A percentile compares a stretch with the other conserved stretches of the same genome.
Conservation (phyloP, 2,797 vertebrate species). For the Pempheris klunzingeri region DNA sequence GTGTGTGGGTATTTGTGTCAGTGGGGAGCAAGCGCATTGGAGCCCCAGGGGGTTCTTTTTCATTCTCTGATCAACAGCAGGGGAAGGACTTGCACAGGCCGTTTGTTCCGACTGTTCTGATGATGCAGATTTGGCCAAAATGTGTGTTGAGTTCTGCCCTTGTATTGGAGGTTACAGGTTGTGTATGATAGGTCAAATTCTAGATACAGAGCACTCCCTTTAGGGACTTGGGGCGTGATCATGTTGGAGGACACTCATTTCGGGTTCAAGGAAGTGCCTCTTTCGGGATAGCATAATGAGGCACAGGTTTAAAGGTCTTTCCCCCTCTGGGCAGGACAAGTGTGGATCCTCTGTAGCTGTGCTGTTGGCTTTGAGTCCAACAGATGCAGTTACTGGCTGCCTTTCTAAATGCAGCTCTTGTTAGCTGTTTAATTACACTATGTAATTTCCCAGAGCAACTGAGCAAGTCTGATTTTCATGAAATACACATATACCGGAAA, state of each 20-base stretch:
- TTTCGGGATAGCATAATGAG: constrained; percentile 33
- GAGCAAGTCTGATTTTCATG: constrained; percentile 41
- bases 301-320: constrained; percentile 43
- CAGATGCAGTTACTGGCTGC: constrained; percentile 41
- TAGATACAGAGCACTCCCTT: constrained; percentile 24
- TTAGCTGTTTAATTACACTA: constrained; percentile 55
- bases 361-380: constrained; percentile 38
- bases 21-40: constrained; percentile 21
- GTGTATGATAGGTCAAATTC: constrained; percentile 48
- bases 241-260: constrained; percentile 21
- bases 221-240: not conserved
- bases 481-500: constrained; percentile 21
- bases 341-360: constrained; percentile 22
- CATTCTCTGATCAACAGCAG: constrained; percentile 49
- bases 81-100: constrained; percentile 44
- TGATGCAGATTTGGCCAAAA: constrained; percentile 36
- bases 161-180: constrained; percentile 46
- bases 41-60: constrained; percentile 47
- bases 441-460: constrained; percentile 51
- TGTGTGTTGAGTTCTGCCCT: constrained; percentile 42
- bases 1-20: constrained; percentile 48
- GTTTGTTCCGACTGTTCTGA: constrained; percentile 53
- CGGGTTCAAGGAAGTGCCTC: constrained; percentile 35
- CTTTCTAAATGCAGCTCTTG: constrained; percentile 42
- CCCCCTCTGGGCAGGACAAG: constrained; percentile 10